Evolutionary conservation across 2,797 vertebrate species (phyloP), one percentile per base, ranked within the genome.

Genomic region (Nannoperca australis): DNA sequence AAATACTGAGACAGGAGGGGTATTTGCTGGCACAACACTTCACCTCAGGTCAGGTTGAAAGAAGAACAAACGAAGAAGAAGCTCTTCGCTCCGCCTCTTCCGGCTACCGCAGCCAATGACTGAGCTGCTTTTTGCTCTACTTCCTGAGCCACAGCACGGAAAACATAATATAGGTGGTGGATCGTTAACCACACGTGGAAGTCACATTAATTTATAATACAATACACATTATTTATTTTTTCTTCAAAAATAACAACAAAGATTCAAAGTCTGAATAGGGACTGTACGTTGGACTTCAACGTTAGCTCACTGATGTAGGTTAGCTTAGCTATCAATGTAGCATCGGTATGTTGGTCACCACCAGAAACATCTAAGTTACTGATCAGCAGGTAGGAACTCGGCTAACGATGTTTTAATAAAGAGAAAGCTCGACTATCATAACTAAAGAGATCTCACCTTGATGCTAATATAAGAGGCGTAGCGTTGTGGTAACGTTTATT

Each of bases 11-110:
- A 5, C 9, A 27, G 3, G 24, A 47, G 36, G 36, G 22, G 36
- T 6, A 27, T 34, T 15, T 61, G 45, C 17, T 49, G 55, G n/a
- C 47, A 40, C 45, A 24, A 34, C 13, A 2, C 5, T 17, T 51
- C 2, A 42, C 13, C 36, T 30, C 7, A 59, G 27, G 11, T n/a
- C 20, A 1, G 4, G 2, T 2, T 32, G 14, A 7, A 49, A 11
- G 17, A 50, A 50, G 38, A 40, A n/a, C 18, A 40, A 54, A 6
- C 11, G 42, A 68, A 67, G 24, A 34, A 65, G 15, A 18, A 54
- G 3, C 1, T 8, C 1, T 58, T 53, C 17, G 42, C 4, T 0
- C 88, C 79, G 38, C 87, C 89, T 40, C 0, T 81, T 90, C 86
- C 84, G 73, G 7, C 1, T 22, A 0, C 7, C 49, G 1, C 36